Base-by-base conservation (phyloP, 2,888 invertebrate species). In the Tachystola acroxantha region DNA sequence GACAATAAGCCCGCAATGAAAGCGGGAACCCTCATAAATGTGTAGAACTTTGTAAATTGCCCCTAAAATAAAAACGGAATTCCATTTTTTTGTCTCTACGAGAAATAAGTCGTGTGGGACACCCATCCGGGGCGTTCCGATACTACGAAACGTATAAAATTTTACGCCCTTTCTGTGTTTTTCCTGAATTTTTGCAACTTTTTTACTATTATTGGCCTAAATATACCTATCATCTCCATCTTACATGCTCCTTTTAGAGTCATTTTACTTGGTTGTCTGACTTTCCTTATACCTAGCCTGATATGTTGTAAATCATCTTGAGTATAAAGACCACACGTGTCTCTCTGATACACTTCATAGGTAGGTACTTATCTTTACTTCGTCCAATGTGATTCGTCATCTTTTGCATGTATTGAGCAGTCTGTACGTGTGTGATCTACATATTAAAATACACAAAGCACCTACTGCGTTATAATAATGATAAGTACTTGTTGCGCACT, bases 161-260 rank as follows among this genome's bases (percentile, higher is more conserved):
- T 62, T 64, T 67, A 68, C 43, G 53, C 36, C 42, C 37, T 40
- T 24, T 24, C 24, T 24, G 39, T 41, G 46, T 46, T 46, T 51
- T 47, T 45, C 48, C 37, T 29, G 48, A 51, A 45, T 46, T 54
- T 61, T 52, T 53, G 53, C 43, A 48, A 48, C 50, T 48, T 45
- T 64, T 62, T 57, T 57, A 55, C 54, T 64, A 50, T 60, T 54
- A 57, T 55, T 48, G 46, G 43, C 24, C 29, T 30, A 30, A n/a
- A 30, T 14, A 30, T 30, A 10, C 10, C 3, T 16, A 10, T 7
- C 34, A 46, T 42, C 39, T 54, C 52, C 39, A 34, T 42, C 46
- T 48, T 46, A 44, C 44, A 39, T 29, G 31, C 37, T 32, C 12
- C 11, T 6, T 16, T n/a, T n/a, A n/a, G n/a, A n/a, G n/a, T n/a